Conservation (phyloP, 1,140 invertebrate genomes). For the Drosophila bocqueti region DNA sequence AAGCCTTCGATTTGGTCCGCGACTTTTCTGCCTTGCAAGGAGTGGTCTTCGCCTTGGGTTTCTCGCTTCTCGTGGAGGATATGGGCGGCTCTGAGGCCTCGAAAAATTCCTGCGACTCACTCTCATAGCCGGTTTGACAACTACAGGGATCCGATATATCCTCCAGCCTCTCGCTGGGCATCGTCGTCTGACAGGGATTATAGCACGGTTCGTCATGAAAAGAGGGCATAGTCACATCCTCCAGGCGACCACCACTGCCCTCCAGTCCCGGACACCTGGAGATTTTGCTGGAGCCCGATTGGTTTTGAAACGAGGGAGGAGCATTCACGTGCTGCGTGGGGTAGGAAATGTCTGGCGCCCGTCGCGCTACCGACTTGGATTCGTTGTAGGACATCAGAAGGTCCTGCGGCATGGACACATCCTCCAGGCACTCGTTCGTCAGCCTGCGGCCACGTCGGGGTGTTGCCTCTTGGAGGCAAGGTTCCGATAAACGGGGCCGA, state of each 20-base stretch:
- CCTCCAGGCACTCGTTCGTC: slow-evolving; percentile 29
- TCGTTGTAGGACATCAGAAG: background rate
- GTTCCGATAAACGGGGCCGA: background rate
- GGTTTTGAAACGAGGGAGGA: slow-evolving; percentile 9
- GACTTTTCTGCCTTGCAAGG: background rate
- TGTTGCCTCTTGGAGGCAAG: slow-evolving; percentile 15
- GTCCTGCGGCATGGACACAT: slow-evolving; percentile 26
- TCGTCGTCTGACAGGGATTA: slow-evolving; percentile 7
- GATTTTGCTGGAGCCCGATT: background rate
- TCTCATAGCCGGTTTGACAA: background rate
- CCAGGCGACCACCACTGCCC: background rate
- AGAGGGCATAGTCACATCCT: slow-evolving; percentile 39
- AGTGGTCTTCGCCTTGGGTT: background rate
- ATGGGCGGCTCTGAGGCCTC: background rate
- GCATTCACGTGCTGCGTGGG: slow-evolving; percentile 36
- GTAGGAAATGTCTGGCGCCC: slow-evolving; percentile 8
- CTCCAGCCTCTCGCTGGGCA: slow-evolving; percentile 24
- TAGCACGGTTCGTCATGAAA: background rate
- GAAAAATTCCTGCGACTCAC: background rate
- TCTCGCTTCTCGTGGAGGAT: slow-evolving; percentile 5
- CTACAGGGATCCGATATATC: slow-evolving; percentile 18
- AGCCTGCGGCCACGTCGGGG: background rate
- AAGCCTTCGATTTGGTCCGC: background rate
- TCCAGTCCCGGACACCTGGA: background rate
- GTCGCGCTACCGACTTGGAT: background rate